Conservation (phyloP, 2,113 vertebrate species). For the Pachyramphus minor region DNA sequence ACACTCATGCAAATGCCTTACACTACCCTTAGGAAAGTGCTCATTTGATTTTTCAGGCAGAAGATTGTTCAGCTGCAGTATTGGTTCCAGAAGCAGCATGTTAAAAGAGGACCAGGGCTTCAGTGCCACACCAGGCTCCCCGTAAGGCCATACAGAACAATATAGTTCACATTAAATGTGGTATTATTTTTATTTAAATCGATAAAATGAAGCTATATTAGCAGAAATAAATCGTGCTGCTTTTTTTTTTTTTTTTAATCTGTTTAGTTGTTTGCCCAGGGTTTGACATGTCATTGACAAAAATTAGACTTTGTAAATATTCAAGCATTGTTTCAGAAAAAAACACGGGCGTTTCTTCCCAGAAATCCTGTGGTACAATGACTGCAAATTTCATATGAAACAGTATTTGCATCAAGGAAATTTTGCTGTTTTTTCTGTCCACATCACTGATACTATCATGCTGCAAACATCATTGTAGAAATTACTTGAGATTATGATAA, state of each 20-base stretch:
- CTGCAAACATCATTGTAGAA: constrained; percentile 2
- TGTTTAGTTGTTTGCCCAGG: neutral
- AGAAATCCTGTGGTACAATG: neutral
- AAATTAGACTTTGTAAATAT: neutral
- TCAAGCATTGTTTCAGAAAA: neutral
- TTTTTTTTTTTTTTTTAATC: neutral
- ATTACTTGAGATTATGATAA: neutral
- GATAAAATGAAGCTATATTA: neutral
- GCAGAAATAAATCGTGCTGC: neutral
- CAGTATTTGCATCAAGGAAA: constrained; percentile 49
- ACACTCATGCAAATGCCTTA: neutral
- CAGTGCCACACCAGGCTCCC: neutral
- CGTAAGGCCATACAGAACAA: neutral
- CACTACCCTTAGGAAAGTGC: neutral
- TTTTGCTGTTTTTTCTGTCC: constrained; percentile 12
- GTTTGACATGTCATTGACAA: neutral
- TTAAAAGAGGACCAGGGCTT: neutral
- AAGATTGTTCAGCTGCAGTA: neutral
- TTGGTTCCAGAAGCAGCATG: neutral
- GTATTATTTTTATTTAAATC: neutral
- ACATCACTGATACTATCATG: neutral
- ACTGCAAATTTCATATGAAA: constrained; percentile 7
- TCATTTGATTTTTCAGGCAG: constrained; percentile 17
- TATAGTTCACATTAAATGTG: neutral
- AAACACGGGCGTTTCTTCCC: neutral